These are phyloP conservation scores for Thunnus maccoyii DNA, from an alignment of 2,113 vertebrate species.

Conservation along the genomic window DNA sequence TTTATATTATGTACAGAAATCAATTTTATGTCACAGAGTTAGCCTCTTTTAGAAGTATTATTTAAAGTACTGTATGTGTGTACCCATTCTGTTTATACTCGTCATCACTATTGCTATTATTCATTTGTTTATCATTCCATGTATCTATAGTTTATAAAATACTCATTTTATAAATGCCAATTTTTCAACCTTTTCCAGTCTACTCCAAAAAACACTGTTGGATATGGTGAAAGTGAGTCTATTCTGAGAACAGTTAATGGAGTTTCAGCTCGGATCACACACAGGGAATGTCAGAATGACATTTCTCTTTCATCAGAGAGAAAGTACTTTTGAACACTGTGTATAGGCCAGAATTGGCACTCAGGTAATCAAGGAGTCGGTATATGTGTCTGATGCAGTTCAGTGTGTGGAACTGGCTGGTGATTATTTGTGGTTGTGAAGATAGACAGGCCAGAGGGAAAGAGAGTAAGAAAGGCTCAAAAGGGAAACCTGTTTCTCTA, in stretches of 20 bases:
- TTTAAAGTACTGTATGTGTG: neutral
- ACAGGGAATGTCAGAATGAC: slow-evolving; percentile 60
- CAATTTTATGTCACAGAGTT: neutral
- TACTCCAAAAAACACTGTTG: slow-evolving; percentile 19
- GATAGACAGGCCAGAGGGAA: neutral
- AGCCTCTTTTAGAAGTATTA: neutral
- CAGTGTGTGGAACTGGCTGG: slow-evolving; percentile 28
- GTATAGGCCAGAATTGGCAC: slow-evolving; percentile 41
- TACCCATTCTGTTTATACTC: neutral
- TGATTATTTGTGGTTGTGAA: slow-evolving; percentile 48
- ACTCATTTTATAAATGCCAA: slow-evolving; percentile 8
- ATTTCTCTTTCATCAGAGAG: slow-evolving; percentile 61
- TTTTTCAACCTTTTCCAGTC: slow-evolving; percentile 5
- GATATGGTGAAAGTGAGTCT: slow-evolving; percentile 31
- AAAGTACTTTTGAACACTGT: slow-evolving; percentile 45
- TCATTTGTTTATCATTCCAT: neutral
- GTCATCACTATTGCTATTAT: neutral
- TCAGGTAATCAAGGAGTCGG: slow-evolving; percentile 58
- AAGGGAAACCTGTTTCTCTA: slow-evolving; percentile 30
- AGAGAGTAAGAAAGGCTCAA: slow-evolving; percentile 9
- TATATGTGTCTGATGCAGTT: slow-evolving; percentile 52
- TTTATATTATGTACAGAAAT: neutral
- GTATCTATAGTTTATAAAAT: neutral
- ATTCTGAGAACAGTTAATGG: slow-evolving; percentile 56
- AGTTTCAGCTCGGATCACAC: slow-evolving; percentile 50